These are phyloP conservation scores for Hybos culiciformis DNA, from an alignment of 2,888 invertebrate genomes.

Conservation along the genomic window DNA sequence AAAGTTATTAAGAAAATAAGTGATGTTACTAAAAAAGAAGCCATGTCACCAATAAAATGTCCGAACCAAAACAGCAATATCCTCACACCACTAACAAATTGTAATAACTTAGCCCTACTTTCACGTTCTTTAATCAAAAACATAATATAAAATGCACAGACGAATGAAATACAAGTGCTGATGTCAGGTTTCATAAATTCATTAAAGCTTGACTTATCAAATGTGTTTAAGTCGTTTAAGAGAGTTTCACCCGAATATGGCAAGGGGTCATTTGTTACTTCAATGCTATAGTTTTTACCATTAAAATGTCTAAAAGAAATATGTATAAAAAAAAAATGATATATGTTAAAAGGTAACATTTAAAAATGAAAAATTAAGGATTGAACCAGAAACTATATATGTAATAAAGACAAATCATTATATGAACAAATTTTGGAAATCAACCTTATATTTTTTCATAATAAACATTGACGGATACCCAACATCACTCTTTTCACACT, in stretches of 20 bases:
- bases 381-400: too few relatives aligned
- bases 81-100: conserved; percentile 60
- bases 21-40: conserved; percentile 52
- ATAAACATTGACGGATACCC: too few relatives aligned
- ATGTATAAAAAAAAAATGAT: too few relatives aligned
- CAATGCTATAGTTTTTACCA: conserved; percentile 24
- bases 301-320: too few relatives aligned
- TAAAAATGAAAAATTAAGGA: too few relatives aligned
- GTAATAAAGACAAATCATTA: too few relatives aligned
- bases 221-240: conserved; percentile 32
- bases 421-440: too few relatives aligned
- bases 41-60: conserved; percentile 42
- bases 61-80: conserved; percentile 58
- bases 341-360: too few relatives aligned
- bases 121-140: conserved; percentile 51
- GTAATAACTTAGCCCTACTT: conserved; percentile 59
- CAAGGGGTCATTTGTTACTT: conserved; percentile 52
- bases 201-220: conserved; percentile 37
- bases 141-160: conserved; percentile 47
- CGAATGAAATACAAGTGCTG: conserved; percentile 64
- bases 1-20: conserved; percentile 49
- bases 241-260: conserved; percentile 45
- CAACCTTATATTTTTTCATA: too few relatives aligned
- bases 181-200: conserved; percentile 56
- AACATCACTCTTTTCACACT: too few relatives aligned